phyloP scores from a whole-genome alignment of 2,113 vertebrate species.

The Prionailurus bengalensis region DNA sequence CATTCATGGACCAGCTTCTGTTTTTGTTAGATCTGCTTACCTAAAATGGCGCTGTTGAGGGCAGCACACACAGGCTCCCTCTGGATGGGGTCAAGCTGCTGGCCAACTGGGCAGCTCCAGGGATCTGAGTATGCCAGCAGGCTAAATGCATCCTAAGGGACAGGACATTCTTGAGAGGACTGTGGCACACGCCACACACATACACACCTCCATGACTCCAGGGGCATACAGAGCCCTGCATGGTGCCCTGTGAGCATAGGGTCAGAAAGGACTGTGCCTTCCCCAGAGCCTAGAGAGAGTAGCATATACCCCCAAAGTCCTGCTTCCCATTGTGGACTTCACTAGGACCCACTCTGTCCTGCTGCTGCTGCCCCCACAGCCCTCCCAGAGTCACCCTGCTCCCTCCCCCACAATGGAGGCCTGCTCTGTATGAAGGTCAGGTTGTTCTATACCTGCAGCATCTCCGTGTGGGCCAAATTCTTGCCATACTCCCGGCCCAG shows the following conservation, averaged over 20 bases:
- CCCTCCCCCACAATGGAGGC: neutral
- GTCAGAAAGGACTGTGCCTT: neutral
- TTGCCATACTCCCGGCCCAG: constrained; percentile 96
- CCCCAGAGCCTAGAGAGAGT: neutral
- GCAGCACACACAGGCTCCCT: constrained; percentile 97
- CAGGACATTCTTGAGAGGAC: constrained; percentile 60
- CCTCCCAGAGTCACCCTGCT: neutral
- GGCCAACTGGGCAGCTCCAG: constrained; percentile 98
- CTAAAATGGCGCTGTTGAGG: constrained; percentile 99
- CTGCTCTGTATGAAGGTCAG: neutral
- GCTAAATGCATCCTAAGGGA: constrained; percentile 96
- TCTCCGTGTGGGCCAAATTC: constrained; percentile 94
- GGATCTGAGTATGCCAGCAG: constrained; percentile 98
- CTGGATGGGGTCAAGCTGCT: constrained; percentile 97
- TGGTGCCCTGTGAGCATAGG: neutral
- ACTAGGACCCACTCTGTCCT: neutral
- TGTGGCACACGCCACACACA: neutral
- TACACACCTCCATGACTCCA: neutral
- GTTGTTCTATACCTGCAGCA: constrained; percentile 91
- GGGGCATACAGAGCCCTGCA: neutral
- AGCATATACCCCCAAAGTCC: neutral
- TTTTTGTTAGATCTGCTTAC: constrained; percentile 86
- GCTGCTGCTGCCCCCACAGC: neutral
- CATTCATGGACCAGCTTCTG: neutral
- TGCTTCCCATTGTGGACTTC: neutral